A percentile compares a stretch with the other conserved stretches of the same genome.
Evolutionary conservation across 2,888 invertebrate genomes (phyloP).

Genomic region (Lobophora halterata): DNA sequence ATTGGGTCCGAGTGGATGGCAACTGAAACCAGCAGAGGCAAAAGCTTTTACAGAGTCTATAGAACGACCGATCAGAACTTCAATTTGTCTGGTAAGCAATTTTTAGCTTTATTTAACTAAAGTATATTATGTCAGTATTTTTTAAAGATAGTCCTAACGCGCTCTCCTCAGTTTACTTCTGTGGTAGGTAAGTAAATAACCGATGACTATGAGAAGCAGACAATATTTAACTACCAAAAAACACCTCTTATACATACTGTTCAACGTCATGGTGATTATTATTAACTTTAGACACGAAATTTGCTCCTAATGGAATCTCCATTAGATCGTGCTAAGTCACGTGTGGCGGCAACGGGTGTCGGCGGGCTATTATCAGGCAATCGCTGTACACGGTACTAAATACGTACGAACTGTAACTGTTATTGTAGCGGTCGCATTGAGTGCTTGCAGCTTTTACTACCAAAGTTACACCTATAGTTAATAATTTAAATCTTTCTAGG

Average conservation of each 20-base stretch:
- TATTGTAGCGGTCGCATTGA: slow-evolving; percentile 34
- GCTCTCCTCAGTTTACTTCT: too few species aligned
- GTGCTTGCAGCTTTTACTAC: slow-evolving; percentile 19
- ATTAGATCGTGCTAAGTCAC: slow-evolving; percentile 38
- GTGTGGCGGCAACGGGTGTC: slow-evolving; percentile 37
- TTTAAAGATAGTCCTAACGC: too few species aligned
- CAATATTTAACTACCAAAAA: too few species aligned
- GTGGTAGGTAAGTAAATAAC: too few species aligned
- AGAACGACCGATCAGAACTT: too few species aligned
- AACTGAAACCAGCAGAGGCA: slow-evolving; percentile 15
- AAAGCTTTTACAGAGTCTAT: slow-evolving; percentile 5
- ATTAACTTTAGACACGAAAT: slow-evolving; percentile 23
- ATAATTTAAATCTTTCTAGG: too few species aligned
- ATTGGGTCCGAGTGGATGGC: slow-evolving; percentile 39
- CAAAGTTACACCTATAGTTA: too few species aligned
- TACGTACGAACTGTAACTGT: slow-evolving; percentile 49
- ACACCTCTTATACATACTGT: not conserved
- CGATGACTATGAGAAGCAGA: too few species aligned
- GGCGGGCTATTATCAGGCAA: slow-evolving; percentile 42
- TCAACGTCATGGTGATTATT: not conserved
- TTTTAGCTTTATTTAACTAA: too few species aligned
- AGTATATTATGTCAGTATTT: too few species aligned
- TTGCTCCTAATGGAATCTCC: slow-evolving; percentile 37
- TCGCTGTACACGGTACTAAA: slow-evolving; percentile 41
- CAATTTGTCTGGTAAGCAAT: too few species aligned